Base-by-base conservation (phyloP, 2,888 invertebrate genomes). In the Leucophenga montana region DNA sequence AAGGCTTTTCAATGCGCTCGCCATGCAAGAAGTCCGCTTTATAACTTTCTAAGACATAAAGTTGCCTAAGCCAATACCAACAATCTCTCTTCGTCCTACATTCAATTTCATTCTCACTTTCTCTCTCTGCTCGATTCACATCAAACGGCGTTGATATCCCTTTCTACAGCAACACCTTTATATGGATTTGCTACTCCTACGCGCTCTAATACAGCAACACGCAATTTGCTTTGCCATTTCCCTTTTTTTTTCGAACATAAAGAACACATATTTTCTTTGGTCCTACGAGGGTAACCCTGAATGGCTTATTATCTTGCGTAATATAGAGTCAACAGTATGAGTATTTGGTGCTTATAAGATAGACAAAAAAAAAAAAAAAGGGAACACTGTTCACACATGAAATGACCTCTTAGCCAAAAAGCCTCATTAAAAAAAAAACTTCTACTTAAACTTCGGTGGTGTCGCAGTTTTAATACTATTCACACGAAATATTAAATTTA, bases 141-240 rank as follows among this genome's bases (percentile, higher is more conserved):
- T 9, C 11, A 18, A 54, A 54, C 5, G 54, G 54, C 20, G 54
- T 54, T 46, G 48, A 64, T 48, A 64, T 64, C 48, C 48, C 48
- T 64, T 39, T 39, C 39, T 39, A 39, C 39, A 39, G 46, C 62
- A 64, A 64, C 48, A 64, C 48, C 48, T 64, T 64, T 64, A 48
- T 61, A 27, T 39, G 61, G 62, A 44, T 6, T 16, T 9, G 11
- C 44, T n/a, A 6, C 53, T 39, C 16, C 46, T 14, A 14, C 46
- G 11, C 13, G 9, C 39, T 4, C 53, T 33, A 53, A 18, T 27
- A 53, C 33, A 65, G 8, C 20, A 54, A 39, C 66, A 53, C 66
- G 39, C 20, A 66, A n/a, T 31, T 39, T 33, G 20, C 8, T 33
- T 64, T 48, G 62, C 16, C 27, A 22, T 66, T 53, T 22, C 4